Evolutionary conservation across 1,140 invertebrate genomes (phyloP).

Genomic region (Dendrolimus punctatus): DNA sequence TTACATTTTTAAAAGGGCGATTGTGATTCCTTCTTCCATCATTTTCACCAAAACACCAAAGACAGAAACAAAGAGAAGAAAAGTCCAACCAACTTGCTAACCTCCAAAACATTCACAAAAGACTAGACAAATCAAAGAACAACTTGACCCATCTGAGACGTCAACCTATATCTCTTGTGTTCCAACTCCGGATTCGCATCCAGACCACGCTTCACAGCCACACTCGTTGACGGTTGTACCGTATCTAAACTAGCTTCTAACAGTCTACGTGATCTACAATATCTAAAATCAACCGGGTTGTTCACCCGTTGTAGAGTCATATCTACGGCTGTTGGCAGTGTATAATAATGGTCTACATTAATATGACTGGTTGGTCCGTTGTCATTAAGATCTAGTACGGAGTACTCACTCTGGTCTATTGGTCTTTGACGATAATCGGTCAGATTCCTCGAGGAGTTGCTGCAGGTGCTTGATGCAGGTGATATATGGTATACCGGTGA

Average conservation of each 20-base stretch:
- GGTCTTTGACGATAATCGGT: conserved; percentile 35
- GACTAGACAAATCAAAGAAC: conserved; percentile 50
- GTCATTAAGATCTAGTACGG: conserved; percentile 38
- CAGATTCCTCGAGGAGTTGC: conserved; percentile 26
- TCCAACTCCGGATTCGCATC: conserved; percentile 44
- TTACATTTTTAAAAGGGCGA: too few species aligned
- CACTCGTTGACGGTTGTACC: conserved; percentile 33
- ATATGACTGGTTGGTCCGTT: conserved; percentile 15
- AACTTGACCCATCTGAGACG: conserved; percentile 48
- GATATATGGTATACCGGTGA: conserved; percentile 39
- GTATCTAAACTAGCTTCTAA: conserved; percentile 46
- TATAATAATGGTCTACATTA: conserved; percentile 28
- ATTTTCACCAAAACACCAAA: too few species aligned
- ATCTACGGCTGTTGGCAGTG: conserved; percentile 26
- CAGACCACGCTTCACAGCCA: conserved; percentile 49
- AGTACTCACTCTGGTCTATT: conserved; percentile 23
- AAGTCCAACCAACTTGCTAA: neutral
- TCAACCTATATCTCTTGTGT: conserved; percentile 47
- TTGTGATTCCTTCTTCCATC: too few species aligned
- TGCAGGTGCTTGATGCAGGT: conserved; percentile 37
- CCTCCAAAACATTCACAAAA: too few species aligned
- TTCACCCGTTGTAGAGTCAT: conserved; percentile 36
- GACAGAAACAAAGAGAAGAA: neutral
- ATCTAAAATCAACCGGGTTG: conserved; percentile 40
- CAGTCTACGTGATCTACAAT: conserved; percentile 38